A percentile compares a stretch with the other conserved stretches of the same genome.
Conservation (phyloP, 2,888 invertebrate genomes). For the Conomelus anceps region DNA sequence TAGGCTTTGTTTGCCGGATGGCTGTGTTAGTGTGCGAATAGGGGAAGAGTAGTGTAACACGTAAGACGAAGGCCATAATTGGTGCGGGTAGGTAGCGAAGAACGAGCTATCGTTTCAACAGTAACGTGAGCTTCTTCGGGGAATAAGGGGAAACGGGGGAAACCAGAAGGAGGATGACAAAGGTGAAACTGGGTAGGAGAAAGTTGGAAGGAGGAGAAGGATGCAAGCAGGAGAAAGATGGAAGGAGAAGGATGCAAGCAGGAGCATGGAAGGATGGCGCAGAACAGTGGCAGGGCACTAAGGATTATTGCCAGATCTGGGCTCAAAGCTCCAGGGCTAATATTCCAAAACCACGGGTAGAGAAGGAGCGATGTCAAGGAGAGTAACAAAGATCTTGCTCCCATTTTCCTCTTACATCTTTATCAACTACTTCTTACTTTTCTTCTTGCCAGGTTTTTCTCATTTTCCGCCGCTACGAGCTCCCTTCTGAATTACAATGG, state of each 20-base stretch:
- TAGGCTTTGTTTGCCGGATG: neutral
- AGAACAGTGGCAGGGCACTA: neutral
- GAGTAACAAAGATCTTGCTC: neutral
- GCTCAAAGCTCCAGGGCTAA: neutral
- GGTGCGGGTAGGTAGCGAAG: neutral
- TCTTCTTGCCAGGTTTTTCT: neutral
- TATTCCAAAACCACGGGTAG: neutral
- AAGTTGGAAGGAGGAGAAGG: neutral
- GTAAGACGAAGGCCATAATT: neutral
- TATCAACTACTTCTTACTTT: neutral
- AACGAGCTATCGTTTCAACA: neutral
- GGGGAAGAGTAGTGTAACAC: neutral
- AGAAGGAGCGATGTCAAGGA: neutral
- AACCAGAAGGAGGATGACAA: neutral
- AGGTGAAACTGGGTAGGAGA: neutral
- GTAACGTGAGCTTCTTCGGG: neutral
- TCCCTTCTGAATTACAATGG: neutral
- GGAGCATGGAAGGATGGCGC: neutral
- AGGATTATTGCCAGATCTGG: neutral
- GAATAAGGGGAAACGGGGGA: neutral
- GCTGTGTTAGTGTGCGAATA: neutral
- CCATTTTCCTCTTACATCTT: neutral
- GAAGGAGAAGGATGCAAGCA: neutral
- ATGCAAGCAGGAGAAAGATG: too few relatives aligned
- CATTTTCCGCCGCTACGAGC: neutral